Base-by-base conservation (phyloP, 2,113 vertebrate species). In the Nettapus auritus region DNA sequence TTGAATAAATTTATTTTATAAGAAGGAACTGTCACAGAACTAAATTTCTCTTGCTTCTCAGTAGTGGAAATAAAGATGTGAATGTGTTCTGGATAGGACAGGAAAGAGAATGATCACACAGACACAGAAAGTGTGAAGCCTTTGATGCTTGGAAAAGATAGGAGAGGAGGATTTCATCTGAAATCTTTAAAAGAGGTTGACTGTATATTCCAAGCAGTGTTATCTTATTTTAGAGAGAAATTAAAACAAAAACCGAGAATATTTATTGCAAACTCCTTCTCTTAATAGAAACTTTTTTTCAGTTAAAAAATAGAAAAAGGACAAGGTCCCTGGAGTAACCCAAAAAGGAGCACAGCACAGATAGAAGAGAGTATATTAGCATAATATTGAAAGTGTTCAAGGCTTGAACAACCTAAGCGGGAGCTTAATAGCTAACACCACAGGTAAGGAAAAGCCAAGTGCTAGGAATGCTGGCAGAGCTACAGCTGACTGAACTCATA, bases 311-410 rank as follows among this genome's bases (percentile, higher is more conserved):
- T 6, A 9, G 3, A 2, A 74, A 50, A 68, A 4, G 11, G 9
- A 18, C 3, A 48, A 77, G 2, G 16, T 36, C 5, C 12, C 4
- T 64, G 34, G 8, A 73, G 6, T 21, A 86, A 60, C 3, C 3
- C n/a, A 59, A 38, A 13, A 68, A 62, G 5, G n/a, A 70, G 2
- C 10, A 40, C 12, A 56, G 22, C 12, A 69, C 33, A 76, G 19
- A 9, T 0, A 38, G 21, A 26, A 59, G 8, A 8, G 21, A 4
- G 3, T 53, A 0, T 8, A 62, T 63, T 36, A 91, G 19, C 1
- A 8, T 6, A 18, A 3, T 2, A 28, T 1, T 44, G 22, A 38
- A 81, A 9, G 3, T 42, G 5, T 56, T 36, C 59, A 42, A 67
- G 18, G 3, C 15, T 78, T 68, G 15, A 82, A 63, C 3, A 46